These are phyloP conservation scores for Stegastes partitus DNA, from an alignment of 2,113 vertebrate genomes.

Conservation along the genomic window DNA sequence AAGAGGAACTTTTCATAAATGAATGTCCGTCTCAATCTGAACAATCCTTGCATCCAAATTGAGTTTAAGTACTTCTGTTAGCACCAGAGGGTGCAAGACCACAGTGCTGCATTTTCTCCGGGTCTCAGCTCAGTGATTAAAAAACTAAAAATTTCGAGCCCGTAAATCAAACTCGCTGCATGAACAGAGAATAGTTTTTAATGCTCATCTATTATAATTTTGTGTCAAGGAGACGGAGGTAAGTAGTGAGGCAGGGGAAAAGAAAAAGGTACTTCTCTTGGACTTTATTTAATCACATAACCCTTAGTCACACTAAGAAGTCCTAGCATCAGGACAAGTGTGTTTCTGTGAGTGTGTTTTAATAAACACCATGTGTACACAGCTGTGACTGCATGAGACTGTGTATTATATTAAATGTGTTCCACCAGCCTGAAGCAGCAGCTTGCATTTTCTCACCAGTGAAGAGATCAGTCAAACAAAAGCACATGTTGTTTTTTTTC, in stretches of 20 bases:
- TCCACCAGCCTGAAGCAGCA: neutral
- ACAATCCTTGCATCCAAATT: no score
- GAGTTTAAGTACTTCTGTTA: no score
- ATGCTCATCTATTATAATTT: no score
- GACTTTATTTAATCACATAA: neutral
- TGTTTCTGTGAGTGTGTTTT: neutral
- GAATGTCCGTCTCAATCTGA: no score
- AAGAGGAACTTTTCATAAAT: no score
- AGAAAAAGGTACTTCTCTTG: neutral
- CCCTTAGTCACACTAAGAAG: neutral
- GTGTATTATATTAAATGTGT: neutral
- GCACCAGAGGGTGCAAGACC: no score
- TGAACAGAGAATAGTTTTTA: no score
- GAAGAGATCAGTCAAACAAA: no score
- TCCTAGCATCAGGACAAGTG: neutral
- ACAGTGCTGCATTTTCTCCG: no score
- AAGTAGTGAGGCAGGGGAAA: neutral
- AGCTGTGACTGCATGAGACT: neutral
- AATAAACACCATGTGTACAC: neutral
- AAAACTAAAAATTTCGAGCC: no score
- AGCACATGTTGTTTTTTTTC: conserved; percentile 15
- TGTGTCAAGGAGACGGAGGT: neutral
- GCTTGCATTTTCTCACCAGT: neutral
- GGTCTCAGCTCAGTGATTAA: no score
- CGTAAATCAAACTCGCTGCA: no score